Evolutionary conservation across 2,888 invertebrate genomes (phyloP).

Genomic region (Mythimna loreyi): DNA sequence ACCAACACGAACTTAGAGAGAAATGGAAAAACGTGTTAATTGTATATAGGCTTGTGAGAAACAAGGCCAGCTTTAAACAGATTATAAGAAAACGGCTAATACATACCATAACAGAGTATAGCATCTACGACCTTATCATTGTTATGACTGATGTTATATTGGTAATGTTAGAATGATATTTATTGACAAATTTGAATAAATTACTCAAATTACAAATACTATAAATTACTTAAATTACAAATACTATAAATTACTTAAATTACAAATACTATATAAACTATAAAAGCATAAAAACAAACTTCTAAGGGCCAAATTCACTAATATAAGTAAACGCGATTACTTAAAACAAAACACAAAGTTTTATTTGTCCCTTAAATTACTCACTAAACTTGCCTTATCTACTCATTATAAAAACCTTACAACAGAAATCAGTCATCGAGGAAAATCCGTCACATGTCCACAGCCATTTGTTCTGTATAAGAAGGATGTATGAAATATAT

Average conservation of each 20-base stretch:
- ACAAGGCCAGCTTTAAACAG: conserved; percentile 52
- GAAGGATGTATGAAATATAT: not conserved
- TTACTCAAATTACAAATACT: no score
- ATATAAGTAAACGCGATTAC: no score
- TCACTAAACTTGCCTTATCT: not conserved
- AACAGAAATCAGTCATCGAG: conserved; percentile 9
- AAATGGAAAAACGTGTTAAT: conserved; percentile 83
- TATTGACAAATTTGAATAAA: no score
- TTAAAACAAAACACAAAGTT: no score
- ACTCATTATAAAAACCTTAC: not conserved
- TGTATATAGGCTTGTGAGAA: conserved; percentile 75
- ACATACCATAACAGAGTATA: not conserved
- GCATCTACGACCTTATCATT: not conserved
- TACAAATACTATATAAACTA: no score
- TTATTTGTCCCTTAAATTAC: no score
- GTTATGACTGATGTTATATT: no score
- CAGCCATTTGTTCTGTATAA: conserved; percentile 4
- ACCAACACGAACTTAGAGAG: conserved; percentile 85
- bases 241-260: no score
- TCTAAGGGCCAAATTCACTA: no score
- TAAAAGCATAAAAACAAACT: no score
- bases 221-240: no score
- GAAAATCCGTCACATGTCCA: conserved; percentile 17
- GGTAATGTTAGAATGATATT: no score
- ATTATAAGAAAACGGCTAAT: conserved; percentile 21